Percentiles rank a stretch among this genome's conserved stretches.
These are phyloP conservation scores for Macaria liturata DNA, from an alignment of 2,888 invertebrate species.

Conservation along the genomic window DNA sequence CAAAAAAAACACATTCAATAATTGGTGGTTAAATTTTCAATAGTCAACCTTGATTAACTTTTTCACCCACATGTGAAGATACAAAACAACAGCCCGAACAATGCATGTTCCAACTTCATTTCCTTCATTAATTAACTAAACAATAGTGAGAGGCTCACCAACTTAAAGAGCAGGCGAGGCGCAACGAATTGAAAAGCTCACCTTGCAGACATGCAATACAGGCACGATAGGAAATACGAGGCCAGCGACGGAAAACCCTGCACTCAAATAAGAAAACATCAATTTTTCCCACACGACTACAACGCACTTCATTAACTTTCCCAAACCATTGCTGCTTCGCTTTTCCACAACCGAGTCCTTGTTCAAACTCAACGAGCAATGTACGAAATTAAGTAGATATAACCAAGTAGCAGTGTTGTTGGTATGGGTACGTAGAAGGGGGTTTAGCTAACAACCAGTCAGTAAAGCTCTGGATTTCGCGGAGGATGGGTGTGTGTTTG, in stretches of 20 bases:
- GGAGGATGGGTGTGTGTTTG: conserved; percentile 42
- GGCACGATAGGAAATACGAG: conserved; percentile 49
- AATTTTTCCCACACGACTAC: not conserved
- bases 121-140: conserved; percentile 15
- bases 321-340: conserved; percentile 39
- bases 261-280: conserved; percentile 17
- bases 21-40: too few relatives aligned
- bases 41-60: too few relatives aligned
- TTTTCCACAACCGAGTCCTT: not conserved
- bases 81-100: too few relatives aligned
- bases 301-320: not conserved
- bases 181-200: conserved; percentile 69
- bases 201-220: conserved; percentile 71
- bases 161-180: conserved; percentile 45
- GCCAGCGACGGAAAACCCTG: conserved; percentile 41
- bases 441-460: conserved; percentile 35
- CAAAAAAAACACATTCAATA: too few relatives aligned
- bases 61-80: too few relatives aligned
- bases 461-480: conserved; percentile 47
- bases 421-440: conserved; percentile 35
- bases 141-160: conserved; percentile 32
- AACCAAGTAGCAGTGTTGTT: conserved; percentile 1
- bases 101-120: too few relatives aligned
- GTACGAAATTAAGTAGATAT: conserved; percentile 7
- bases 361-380: conserved; percentile 9